phyloP scores from a whole-genome alignment of 2,888 invertebrate genomes.

The Criorhina ranunculi region DNA sequence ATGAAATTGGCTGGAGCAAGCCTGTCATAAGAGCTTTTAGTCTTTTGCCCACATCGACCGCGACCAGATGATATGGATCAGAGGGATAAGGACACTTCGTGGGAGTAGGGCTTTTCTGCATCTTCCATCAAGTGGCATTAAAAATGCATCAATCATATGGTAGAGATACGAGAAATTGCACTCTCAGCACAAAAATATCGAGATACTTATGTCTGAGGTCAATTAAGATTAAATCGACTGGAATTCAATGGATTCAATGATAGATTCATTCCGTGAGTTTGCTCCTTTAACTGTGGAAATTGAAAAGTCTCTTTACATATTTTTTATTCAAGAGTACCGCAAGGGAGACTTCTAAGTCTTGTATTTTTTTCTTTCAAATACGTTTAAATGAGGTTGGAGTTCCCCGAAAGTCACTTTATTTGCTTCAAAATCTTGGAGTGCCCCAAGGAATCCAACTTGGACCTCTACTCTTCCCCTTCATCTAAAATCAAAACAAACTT shows the following conservation, averaged over 20 bases:
- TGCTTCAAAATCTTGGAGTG: not conserved
- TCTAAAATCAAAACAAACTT: not conserved
- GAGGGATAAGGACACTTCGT: conserved; percentile 3
- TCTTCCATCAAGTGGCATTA: conserved; percentile 34
- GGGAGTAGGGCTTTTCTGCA: not conserved
- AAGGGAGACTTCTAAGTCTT: no score
- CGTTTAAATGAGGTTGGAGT: no score
- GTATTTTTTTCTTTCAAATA: no score
- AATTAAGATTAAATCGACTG: not conserved
- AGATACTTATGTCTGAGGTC: not conserved
- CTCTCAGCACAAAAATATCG: conserved; percentile 27
- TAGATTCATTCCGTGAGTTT: no score
- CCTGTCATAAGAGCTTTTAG: conserved; percentile 20
- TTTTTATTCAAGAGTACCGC: no score
- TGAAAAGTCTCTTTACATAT: no score
- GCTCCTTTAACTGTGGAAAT: no score
- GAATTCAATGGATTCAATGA: not conserved
- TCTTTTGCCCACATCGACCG: conserved; percentile 13
- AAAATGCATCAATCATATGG: conserved; percentile 45
- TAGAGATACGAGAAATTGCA: conserved; percentile 15
- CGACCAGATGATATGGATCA: conserved; percentile 15
- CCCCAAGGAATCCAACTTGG: not conserved
- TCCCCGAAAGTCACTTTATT: no score
- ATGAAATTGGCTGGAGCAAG: not conserved
- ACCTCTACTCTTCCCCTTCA: not conserved